Evolutionary conservation across 64 coral and sea anemone species (phyloP).

Genomic region (Hydrozoanthus tunicans): DNA sequence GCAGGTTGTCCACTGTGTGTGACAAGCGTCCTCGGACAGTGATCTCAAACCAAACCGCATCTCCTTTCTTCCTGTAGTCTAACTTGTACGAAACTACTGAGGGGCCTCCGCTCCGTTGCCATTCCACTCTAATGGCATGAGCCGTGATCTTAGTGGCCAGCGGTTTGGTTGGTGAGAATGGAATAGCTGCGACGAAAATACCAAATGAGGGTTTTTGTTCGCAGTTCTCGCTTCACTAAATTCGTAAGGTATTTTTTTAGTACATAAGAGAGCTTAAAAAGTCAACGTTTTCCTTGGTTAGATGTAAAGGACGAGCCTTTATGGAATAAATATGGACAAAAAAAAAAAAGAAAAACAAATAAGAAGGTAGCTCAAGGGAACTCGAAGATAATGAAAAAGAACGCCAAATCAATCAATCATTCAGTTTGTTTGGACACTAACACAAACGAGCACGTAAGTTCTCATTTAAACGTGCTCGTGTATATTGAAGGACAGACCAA

Average conservation of each 20-base stretch:
- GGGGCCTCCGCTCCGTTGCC: constrained; percentile 13
- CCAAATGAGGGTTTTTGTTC: background rate
- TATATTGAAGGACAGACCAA: too few species aligned
- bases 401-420: background rate
- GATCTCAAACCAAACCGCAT: constrained; percentile 25
- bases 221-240: background rate
- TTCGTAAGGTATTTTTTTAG: background rate
- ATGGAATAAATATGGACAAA: too few species aligned
- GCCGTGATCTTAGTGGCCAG: constrained; percentile 33
- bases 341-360: too few species aligned
- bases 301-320: too few species aligned
- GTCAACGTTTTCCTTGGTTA: too few species aligned
- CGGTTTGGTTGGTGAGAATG: constrained; percentile 34
- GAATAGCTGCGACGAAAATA: background rate
- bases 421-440: too few species aligned
- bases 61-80: constrained; percentile 42
- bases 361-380: background rate
- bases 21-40: constrained; percentile 28
- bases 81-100: constrained; percentile 38
- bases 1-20: background rate
- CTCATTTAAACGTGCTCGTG: too few species aligned
- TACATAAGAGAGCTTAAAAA: background rate
- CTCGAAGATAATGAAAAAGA: background rate
- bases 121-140: constrained; percentile 23
- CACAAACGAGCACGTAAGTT: too few species aligned